Base-by-base conservation (phyloP, 1,140 invertebrate genomes). In the Caerostris extrusa region DNA sequence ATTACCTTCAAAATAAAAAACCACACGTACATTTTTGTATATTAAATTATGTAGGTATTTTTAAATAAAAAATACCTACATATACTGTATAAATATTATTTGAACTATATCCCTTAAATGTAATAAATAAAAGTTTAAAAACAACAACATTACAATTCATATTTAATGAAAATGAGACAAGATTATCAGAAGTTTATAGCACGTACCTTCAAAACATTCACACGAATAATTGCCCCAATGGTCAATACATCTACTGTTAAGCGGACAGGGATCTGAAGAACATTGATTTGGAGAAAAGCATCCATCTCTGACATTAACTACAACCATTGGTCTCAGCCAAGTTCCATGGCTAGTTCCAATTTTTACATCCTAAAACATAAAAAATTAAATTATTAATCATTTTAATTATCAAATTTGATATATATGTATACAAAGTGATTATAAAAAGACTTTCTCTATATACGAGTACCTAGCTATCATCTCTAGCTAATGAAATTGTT, bases 151-250 rank as follows among this genome's bases (percentile, higher is more conserved):
- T 10, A 10, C 61, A 64, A 10, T 64, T 17, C 7, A 64, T 64
- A 17, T 17, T 34, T 34, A 34, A 34, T 34, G 34, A 34, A 34
- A 34, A 34, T 34, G 34, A 34, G 34, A 34, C 34, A 34, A 34
- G 34, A 0, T 34, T 34, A 34, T 34, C 34, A 34, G 34, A 34
- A 34, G 34, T 34, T 17, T 7, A 67, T 17, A 67, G 17, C 17
- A 77, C 88, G 10, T 94, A 94, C 93, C 93, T 69, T 50, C 53
- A 94, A 97, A 96, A 95, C 98, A 99, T 56, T 97, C 96, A 95
- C 98, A 99, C 56, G 97, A 97, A 83, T 98, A 98, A 7, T 96
- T 96, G 95, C 98, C 97, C 98, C 98, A 99, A 10, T 97, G 96
- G 0, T 97, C 96, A 7, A 97, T 95, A 95, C 98, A 99, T 64